Conservation (phyloP, 2,113 vertebrate species). For the Alectura lathami region DNA sequence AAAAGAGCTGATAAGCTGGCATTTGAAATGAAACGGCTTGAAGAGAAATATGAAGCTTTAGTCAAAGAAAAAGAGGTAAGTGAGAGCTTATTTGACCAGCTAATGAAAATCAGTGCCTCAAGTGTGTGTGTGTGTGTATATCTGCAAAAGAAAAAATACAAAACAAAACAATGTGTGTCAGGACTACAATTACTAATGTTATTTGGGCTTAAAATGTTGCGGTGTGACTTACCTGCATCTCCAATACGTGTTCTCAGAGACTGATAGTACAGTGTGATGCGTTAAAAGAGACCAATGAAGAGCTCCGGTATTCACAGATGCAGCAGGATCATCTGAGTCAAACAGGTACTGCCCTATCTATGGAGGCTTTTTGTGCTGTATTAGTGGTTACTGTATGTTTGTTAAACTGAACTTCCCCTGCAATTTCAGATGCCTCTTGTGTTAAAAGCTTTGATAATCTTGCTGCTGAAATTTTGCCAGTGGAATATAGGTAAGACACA, state of each 20-base stretch:
- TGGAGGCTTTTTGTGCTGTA: not conserved
- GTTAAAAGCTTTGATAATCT: constrained; percentile 87
- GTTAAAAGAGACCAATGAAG: constrained; percentile 93
- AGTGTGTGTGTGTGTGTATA: not conserved
- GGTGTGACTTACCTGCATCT: not conserved
- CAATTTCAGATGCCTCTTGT: constrained; percentile 77
- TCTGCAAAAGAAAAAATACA: not conserved
- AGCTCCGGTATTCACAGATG: constrained; percentile 90
- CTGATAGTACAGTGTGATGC: constrained; percentile 91
- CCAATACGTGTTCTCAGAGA: constrained; percentile 75
- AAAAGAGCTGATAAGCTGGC: constrained; percentile 91
- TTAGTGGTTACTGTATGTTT: not conserved
- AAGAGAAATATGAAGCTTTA: constrained; percentile 91
- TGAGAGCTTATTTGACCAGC: not conserved
- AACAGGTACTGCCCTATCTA: constrained; percentile 79
- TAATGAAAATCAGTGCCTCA: not conserved
- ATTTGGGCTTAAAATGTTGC: not conserved
- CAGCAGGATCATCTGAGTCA: constrained; percentile 90
- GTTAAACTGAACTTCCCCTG: not conserved
- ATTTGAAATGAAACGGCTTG: constrained; percentile 91
- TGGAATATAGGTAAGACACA: constrained; percentile 87
- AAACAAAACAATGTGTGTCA: not conserved
- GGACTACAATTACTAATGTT: not conserved
- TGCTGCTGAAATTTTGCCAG: constrained; percentile 92
- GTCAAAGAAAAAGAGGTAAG: constrained; percentile 94